Evolutionary conservation across 2,797 vertebrate genomes (phyloP).

Genomic region (Champsocephalus gunnari): DNA sequence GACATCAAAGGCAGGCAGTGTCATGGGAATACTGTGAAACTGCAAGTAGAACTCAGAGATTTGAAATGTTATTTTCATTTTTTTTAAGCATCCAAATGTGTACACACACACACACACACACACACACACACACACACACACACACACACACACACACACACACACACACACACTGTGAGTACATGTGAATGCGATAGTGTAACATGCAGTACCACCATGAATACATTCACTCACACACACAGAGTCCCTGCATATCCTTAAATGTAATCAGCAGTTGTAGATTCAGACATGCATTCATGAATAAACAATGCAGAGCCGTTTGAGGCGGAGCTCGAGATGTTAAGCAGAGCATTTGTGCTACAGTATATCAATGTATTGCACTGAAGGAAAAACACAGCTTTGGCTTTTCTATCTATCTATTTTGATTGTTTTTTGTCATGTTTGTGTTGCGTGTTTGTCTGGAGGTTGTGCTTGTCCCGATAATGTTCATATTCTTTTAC

Average conservation of each 20-base stretch:
- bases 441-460: constrained; percentile 22
- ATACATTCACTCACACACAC: constrained; percentile 29
- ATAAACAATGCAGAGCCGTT: constrained; percentile 34
- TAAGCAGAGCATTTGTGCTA: constrained; percentile 8
- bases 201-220: constrained; percentile 22
- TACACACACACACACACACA: background rate
- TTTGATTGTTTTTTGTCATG: constrained; percentile 1
- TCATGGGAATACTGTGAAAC: background rate
- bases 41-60: constrained; percentile 34
- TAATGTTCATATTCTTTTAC: constrained; percentile 34
- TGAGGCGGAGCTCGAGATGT: constrained; percentile 9
- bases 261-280: constrained; percentile 16
- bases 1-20: constrained; percentile 16
- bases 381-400: constrained; percentile 6
- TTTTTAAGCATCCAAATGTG: constrained; percentile 17
- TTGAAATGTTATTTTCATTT: constrained; percentile 53
- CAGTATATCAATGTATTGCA: background rate
- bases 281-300: constrained; percentile 39
- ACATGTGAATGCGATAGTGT: constrained; percentile 23
- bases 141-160: background rate
- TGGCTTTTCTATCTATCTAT: background rate
- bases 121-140: background rate
- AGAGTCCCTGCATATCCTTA: background rate
- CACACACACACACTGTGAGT: background rate
- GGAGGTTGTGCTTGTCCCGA: constrained; percentile 2